These are phyloP conservation scores for Diplodus sargus DNA, from an alignment of 2,797 vertebrate species.

Conservation along the genomic window DNA sequence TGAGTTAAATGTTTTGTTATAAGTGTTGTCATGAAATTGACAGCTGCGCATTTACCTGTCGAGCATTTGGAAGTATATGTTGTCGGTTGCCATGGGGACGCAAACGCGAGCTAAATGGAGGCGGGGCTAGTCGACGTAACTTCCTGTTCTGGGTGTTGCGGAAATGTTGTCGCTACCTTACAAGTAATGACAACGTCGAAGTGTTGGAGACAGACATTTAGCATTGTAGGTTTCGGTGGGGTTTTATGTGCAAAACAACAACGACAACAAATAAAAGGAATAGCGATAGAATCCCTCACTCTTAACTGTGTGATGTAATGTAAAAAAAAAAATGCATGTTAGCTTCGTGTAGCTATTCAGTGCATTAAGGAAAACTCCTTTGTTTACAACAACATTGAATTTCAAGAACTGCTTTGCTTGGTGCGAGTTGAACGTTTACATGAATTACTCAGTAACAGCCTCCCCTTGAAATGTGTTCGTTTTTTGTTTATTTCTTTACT, in stretches of 20 bases:
- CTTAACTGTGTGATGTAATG: too few relatives aligned
- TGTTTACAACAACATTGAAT: not conserved
- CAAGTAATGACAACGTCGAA: too few relatives aligned
- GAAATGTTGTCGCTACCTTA: too few relatives aligned
- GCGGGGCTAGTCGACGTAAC: not conserved
- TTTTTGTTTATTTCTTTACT: too few relatives aligned
- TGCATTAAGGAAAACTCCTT: not conserved
- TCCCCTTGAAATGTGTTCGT: too few relatives aligned
- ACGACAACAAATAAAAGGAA: not conserved
- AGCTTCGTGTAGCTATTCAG: not conserved
- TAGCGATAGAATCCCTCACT: too few relatives aligned
- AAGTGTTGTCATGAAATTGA: not conserved
- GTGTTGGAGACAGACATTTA: not conserved
- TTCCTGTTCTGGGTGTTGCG: too few relatives aligned
- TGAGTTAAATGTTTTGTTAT: not conserved
- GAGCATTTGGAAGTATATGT: slow-evolving; percentile 31
- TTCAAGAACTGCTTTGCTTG: not conserved
- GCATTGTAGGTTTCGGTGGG: not conserved
- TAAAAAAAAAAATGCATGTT: not conserved
- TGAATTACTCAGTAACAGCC: too few relatives aligned
- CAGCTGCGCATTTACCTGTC: not conserved
- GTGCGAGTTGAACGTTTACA: not conserved
- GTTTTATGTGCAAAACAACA: not conserved
- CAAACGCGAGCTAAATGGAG: accelerated
- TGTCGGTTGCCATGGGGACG: slow-evolving; percentile 54